A percentile compares a stretch with the other conserved stretches of the same genome.
These are phyloP conservation scores for Pachycephala philippinensis DNA, from an alignment of 2,113 vertebrate species.

Conservation along the genomic window DNA sequence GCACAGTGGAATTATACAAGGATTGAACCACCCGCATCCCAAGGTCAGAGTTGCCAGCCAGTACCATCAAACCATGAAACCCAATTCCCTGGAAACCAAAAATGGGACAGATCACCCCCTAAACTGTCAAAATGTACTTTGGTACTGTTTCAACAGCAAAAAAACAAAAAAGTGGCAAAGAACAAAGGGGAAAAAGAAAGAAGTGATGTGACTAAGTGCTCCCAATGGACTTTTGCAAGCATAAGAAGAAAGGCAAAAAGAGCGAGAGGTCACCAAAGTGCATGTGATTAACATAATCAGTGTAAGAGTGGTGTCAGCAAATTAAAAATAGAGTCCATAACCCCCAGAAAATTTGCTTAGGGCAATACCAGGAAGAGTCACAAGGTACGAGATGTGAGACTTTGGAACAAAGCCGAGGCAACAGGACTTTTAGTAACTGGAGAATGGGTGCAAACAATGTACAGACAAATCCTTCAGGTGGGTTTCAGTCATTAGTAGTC, in stretches of 20 bases:
- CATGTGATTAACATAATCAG: constrained; percentile 62
- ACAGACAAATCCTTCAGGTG: neutral
- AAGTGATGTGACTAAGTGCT: constrained; percentile 39
- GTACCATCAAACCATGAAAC: neutral
- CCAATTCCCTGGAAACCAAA: constrained; percentile 3
- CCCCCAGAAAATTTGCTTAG: neutral
- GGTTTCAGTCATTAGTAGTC: neutral
- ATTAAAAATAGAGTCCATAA: constrained; percentile 43
- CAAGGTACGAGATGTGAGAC: neutral
- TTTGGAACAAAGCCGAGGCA: neutral
- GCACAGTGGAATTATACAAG: neutral
- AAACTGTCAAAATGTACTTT: constrained; percentile 33
- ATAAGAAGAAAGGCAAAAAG: constrained; percentile 44
- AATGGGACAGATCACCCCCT: neutral
- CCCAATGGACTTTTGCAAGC: constrained; percentile 7
- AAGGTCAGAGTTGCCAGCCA: constrained; percentile 15
- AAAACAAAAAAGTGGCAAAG: neutral
- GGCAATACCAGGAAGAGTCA: neutral
- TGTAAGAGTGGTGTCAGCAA: constrained; percentile 31
- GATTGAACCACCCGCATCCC: neutral
- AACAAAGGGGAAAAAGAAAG: constrained; percentile 35
- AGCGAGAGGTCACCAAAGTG: neutral
- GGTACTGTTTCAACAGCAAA: neutral
- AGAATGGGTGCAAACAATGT: neutral
- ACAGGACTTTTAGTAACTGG: neutral